Base-by-base conservation (phyloP, 2,888 invertebrate species). In the Taphrorychus bicolor region DNA sequence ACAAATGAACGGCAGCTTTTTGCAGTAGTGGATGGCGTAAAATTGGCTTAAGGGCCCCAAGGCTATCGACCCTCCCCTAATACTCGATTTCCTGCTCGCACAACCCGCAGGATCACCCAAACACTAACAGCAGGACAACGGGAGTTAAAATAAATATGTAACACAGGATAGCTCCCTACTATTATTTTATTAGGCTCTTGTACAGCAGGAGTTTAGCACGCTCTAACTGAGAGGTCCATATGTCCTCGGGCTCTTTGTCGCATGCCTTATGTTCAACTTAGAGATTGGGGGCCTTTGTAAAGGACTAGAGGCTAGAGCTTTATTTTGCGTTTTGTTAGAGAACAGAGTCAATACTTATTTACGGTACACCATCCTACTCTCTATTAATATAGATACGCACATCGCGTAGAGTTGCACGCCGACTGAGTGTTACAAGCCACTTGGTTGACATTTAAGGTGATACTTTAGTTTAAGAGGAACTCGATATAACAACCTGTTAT, bases 201-300 rank as follows among this genome's bases (percentile, higher is more conserved):
- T 58, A 59, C 56, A 62, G 62, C 66, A 69, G 59, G 51, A 66
- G 66, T 57, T 61, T 57, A 57, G 52, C 52, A 51, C 51, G 49
- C 32, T 18, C 18, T 52, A 60, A 49, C 40, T 56, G 56, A 59
- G 59, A 56, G 54, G 45, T 48, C 59, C 68, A 58, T 64, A 63
- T 68, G 63, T 40, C 60, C 60, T 24, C 18, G 16, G 48, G 80
- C 73, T 70, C 64, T 23, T 73, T 66, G 72, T 76, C 72, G 74
- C 71, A 71, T 76, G 81, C 81, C 81, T 81, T 82, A 80, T 81
- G 80, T 79, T 81, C 65, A 56, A 66, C 19, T 66, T 66, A 32
- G 32, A 32, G 11, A 11, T 32, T 7, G 11, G 32, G 32, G 32
- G 1, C 32, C 32, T 32, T n/a, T n/a, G n/a, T n/a, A 32, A 9